Evolutionary conservation across 2,797 vertebrate genomes (phyloP).

Genomic region (Acanthis flammea): DNA sequence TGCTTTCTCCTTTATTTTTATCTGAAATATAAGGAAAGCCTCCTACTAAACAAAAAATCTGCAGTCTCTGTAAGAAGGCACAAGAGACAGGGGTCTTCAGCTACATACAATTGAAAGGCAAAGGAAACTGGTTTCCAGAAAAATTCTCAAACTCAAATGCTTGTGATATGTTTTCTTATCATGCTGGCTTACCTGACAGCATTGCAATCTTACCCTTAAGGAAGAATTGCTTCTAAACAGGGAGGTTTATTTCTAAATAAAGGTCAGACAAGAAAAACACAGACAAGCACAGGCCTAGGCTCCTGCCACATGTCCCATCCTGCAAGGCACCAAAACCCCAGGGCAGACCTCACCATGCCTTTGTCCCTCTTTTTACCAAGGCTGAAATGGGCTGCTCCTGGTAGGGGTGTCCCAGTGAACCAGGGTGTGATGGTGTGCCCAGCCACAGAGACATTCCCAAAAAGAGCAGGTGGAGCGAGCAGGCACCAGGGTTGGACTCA

Average conservation of each 20-base stretch:
- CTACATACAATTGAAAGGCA: background rate
- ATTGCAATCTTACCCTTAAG: background rate
- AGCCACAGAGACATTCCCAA: background rate
- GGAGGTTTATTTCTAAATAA: background rate
- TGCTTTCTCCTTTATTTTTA: background rate
- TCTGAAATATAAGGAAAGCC: background rate
- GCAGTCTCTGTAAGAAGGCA: background rate
- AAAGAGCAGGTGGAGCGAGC: background rate
- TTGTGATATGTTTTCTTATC: background rate
- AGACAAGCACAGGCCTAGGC: accelerated
- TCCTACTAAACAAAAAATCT: background rate
- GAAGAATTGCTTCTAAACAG: background rate
- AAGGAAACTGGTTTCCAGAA: background rate
- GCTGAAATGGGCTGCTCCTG: accelerated
- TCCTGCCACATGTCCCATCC: accelerated
- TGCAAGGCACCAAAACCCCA: background rate
- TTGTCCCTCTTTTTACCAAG: background rate
- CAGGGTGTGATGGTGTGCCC: accelerated
- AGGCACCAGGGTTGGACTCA: conserved; percentile 44
- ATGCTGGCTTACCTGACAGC: background rate
- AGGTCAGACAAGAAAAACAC: background rate
- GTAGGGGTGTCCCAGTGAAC: background rate
- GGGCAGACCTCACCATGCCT: background rate
- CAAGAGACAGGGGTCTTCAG: background rate
- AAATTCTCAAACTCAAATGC: background rate